phyloP scores from a whole-genome alignment of 1,140 invertebrate genomes.

The Meteorus sp. region DNA sequence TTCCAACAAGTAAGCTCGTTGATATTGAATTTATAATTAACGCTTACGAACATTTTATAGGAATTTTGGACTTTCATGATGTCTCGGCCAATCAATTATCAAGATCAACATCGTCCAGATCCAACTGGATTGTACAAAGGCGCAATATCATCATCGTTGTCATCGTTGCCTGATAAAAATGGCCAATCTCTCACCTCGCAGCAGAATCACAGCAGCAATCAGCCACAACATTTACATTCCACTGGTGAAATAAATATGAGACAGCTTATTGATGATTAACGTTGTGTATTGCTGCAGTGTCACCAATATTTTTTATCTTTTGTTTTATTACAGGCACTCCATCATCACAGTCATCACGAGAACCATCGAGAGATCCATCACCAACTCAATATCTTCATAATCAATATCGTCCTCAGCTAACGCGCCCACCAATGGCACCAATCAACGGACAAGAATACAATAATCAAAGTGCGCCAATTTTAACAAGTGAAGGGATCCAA shows the following conservation, averaged over 20 bases:
- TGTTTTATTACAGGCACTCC: slow-evolving; percentile 41
- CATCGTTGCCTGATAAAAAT: too few species aligned
- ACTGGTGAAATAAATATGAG: slow-evolving; percentile 36
- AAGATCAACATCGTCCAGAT: slow-evolving; percentile 42
- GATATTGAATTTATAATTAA: neutral
- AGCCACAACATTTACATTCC: slow-evolving; percentile 41
- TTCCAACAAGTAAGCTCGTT: too few species aligned
- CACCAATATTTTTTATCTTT: neutral
- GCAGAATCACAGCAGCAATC: slow-evolving; percentile 49
- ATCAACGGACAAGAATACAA: slow-evolving; percentile 40
- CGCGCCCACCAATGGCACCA: slow-evolving; percentile 40
- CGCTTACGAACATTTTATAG: too few species aligned
- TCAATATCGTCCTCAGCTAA: slow-evolving; percentile 43
- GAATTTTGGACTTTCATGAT: slow-evolving; percentile 24
- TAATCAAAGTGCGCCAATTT: too few species aligned
- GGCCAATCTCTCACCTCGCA: slow-evolving; percentile 40
- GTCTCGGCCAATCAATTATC: slow-evolving; percentile 47
- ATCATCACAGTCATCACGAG: slow-evolving; percentile 51
- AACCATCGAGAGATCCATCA: slow-evolving; percentile 51
- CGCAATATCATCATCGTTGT: slow-evolving; percentile 33
- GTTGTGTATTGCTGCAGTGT: neutral
- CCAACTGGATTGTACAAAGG: slow-evolving; percentile 41
- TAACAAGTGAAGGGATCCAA: too few species aligned
- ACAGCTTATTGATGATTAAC: neutral
- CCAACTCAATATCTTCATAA: slow-evolving; percentile 49